Base-by-base conservation (phyloP, 1,140 invertebrate genomes). In the Bombus consobrinus region DNA sequence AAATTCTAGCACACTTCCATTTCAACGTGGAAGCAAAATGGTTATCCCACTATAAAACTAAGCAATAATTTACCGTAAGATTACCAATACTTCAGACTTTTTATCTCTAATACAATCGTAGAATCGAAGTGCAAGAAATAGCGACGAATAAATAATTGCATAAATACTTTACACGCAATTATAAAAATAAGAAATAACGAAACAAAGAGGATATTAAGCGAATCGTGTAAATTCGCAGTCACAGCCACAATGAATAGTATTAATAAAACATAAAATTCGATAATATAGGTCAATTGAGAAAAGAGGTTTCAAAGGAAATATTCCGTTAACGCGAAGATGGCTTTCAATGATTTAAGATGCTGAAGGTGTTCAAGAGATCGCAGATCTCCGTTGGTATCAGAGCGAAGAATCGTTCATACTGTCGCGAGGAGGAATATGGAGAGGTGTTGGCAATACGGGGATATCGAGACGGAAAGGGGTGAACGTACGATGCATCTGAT, bases 401-500 rank as follows among this genome's bases (percentile, higher is more conserved):
- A 39, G 39, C 22, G 57, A 22, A 41, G 37, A 18, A 78, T 66
- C 3, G n/a, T n/a, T 15, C 18, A 13, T 32, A 25, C 47, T 8
- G 66, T 10, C 32, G 32, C 28, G 25, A 62, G 22, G 25, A 62
- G 34, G 18, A 64, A 47, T 41, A 39, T 64, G 13, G 81, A 74
- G 28, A 72, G 73, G 72, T 76, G 81, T 83, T 68, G 41, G 32
- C 59, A 76, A 66, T 76, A 47, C 47, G 53, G 22, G 53, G 64
- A 78, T 59, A 53, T 28, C 28, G 69, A 2, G 25, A 37, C 37
- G 25, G 68, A 81, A 81, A 59, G 6, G 80, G 85, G 53, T 84
- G 88, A 87, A 84, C 59, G 85, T 71, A 69, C 64, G 79, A 75
- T 81, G 77, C 77, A 89, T 81, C 68, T 18, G 78, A 59, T 75